phyloP scores from a whole-genome alignment of 2,888 invertebrate genomes.

The Amaurobius ferox region DNA sequence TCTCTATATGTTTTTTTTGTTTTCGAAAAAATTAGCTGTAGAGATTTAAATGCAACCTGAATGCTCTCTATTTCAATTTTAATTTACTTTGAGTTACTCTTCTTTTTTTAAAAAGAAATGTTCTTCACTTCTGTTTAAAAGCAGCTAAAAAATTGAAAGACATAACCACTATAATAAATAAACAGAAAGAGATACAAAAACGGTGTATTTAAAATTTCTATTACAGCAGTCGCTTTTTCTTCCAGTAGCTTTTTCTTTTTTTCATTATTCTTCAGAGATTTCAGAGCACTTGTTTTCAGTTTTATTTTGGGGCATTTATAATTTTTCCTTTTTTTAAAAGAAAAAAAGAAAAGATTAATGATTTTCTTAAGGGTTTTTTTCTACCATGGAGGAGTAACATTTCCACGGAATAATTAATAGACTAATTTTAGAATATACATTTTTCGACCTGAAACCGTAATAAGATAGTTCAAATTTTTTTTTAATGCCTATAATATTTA shows the following conservation, averaged over 20 bases:
- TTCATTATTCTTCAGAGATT: too few relatives aligned
- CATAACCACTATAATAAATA: background rate
- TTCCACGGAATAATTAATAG: constrained; percentile 39
- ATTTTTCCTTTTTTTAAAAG: constrained; percentile 25
- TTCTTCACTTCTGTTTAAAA: too few relatives aligned
- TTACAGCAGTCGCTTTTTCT: constrained; percentile 28
- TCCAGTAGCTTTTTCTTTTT: too few relatives aligned
- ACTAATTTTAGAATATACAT: constrained; percentile 49
- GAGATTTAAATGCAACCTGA: background rate
- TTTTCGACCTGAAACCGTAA: too few relatives aligned
- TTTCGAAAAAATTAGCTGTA: background rate
- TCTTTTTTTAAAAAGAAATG: constrained; percentile 6
- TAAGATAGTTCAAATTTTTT: too few relatives aligned
- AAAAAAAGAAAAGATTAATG: background rate
- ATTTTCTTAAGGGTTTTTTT: constrained; percentile 21
- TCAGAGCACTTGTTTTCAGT: constrained; percentile 23
- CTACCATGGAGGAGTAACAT: background rate
- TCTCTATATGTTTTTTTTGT: background rate
- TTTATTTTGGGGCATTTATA: constrained; percentile 13
- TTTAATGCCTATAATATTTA: too few relatives aligned
- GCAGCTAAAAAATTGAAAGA: background rate
- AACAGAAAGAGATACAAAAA: constrained; percentile 22
- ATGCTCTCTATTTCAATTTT: constrained; percentile 40
- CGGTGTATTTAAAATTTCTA: constrained; percentile 60
- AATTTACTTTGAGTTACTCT: constrained; percentile 46